These are phyloP conservation scores for Papilio xuthus DNA, from an alignment of 1,140 invertebrate genomes.

Conservation along the genomic window DNA sequence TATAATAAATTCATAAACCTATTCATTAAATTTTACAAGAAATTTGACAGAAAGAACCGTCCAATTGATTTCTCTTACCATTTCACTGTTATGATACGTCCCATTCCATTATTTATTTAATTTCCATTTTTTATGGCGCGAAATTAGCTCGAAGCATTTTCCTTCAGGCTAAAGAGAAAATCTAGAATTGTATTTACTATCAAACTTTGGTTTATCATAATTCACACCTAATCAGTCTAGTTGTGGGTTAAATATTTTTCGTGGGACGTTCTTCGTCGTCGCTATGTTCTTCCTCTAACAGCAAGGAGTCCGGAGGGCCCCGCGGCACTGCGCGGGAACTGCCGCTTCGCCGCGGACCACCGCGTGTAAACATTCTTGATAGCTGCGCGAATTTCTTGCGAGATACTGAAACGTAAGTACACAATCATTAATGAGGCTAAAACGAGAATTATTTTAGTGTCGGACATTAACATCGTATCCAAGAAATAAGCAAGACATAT, in stretches of 20 bases:
- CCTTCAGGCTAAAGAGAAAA: neutral
- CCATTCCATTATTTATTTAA: neutral
- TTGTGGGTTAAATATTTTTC: conserved; percentile 59
- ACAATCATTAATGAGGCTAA: neutral
- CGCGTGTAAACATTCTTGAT: conserved; percentile 88
- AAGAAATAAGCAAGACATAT: no score
- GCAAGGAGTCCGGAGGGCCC: conserved; percentile 79
- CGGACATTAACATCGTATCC: no score
- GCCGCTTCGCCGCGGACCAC: conserved; percentile 85
- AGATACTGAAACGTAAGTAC: conserved; percentile 82
- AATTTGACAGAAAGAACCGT: conserved; percentile 8
- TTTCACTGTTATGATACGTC: neutral
- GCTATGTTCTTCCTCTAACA: conserved; percentile 84
- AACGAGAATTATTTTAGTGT: no score
- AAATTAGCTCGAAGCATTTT: conserved; percentile 12
- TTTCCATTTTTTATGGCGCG: conserved; percentile 28
- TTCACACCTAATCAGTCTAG: conserved; percentile 36
- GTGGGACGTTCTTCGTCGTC: conserved; percentile 81
- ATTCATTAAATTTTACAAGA: conserved; percentile 21
- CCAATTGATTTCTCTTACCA: neutral
- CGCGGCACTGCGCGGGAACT: conserved; percentile 76
- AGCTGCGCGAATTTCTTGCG: conserved; percentile 91
- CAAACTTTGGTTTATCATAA: neutral
- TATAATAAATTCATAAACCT: conserved; percentile 9
- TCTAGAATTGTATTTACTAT: neutral